These are phyloP conservation scores for Drosophila ercepeae DNA, from an alignment of 1,140 invertebrate genomes.

Conservation along the genomic window DNA sequence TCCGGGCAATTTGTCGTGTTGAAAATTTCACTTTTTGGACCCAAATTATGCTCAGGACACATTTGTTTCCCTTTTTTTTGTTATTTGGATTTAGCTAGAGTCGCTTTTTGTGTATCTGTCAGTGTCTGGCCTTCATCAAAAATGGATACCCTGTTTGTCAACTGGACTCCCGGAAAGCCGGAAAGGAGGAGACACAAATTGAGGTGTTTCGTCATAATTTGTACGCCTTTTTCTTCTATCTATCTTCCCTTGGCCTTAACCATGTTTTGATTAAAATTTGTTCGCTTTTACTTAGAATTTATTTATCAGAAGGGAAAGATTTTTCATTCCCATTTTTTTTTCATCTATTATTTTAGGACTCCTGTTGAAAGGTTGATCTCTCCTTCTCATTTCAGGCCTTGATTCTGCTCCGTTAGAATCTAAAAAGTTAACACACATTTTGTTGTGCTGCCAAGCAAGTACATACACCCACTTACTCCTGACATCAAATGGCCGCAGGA, in stretches of 20 bases:
- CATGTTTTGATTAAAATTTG: slow-evolving; percentile 76
- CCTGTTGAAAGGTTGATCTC: slow-evolving; percentile 27
- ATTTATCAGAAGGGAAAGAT: slow-evolving; percentile 36
- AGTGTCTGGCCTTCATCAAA: slow-evolving; percentile 39
- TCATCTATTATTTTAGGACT: slow-evolving; percentile 54
- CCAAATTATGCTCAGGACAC: slow-evolving; percentile 28
- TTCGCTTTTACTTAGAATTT: slow-evolving; percentile 29
- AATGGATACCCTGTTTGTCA: slow-evolving; percentile 37
- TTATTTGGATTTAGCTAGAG: neutral
- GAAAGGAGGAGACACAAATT: slow-evolving; percentile 15
- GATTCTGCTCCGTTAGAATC: slow-evolving; percentile 9
- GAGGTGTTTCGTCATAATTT: slow-evolving; percentile 46
- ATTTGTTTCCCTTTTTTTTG: slow-evolving; percentile 1
- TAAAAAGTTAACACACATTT: slow-evolving; percentile 2
- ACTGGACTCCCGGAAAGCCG: neutral
- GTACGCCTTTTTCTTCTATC: slow-evolving; percentile 1
- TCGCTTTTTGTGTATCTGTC: slow-evolving; percentile 1
- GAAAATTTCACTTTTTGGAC: slow-evolving; percentile 45
- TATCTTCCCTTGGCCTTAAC: slow-evolving; percentile 21
- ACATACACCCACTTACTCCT: slow-evolving; percentile 6
- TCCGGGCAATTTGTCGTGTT: slow-evolving; percentile 31
- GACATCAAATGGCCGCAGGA: slow-evolving; percentile 21
- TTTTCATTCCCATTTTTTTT: slow-evolving; percentile 31
- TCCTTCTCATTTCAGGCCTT: slow-evolving; percentile 1
- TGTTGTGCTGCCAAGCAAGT: neutral